Base-by-base conservation (phyloP, 2,888 invertebrate species). In the Agrilus mali region DNA sequence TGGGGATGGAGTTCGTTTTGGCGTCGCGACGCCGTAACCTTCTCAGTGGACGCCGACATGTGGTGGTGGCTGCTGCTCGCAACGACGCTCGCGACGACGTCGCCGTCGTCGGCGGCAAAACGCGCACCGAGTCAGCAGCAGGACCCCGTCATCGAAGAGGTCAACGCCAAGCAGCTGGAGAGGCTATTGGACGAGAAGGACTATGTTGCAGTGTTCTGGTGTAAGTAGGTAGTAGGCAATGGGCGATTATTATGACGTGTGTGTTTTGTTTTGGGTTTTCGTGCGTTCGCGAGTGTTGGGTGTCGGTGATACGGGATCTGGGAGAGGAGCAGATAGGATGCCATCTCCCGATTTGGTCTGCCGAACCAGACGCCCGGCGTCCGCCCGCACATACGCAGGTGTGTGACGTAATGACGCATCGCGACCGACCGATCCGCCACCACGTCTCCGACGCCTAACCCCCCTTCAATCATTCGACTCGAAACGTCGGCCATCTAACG, bases 191-290 rank as follows among this genome's bases (percentile, higher is more conserved):
- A 82, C 69, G 87, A 88, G 60, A 88, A 89, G 79, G 89, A 89
- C 73, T 89, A 86, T 76, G 88, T 92, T 68, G 90, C 90, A 67
- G 90, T 90, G 71, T 90, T 86, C 74, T 92, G 90, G 88, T 92
- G 90, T 92, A 85, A 90, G 90, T 88, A 74, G 17, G 17, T 35
- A 8, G 10, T 38, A 16, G 16, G 15, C 12, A 14, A 33, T 7
- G 20, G 20, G 20, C 20, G 20, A 20, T 20, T 20, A 20, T 20
- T 20, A 20, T 16, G 13, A 37, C 17, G 16, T 35, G 15, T n/a
- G 35, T 35, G 35, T 15, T 35, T 35, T 35, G 7, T 7, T 15
- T 20, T 35, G 12, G 14, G 35, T 3, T 15, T 6, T 35, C 15
- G 35, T n/a, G 35, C 5, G 52, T 49, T 47, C 54, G 55, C 53